Percentiles rank a stretch among this genome's conserved stretches.
phyloP scores from a whole-genome alignment of 2,888 invertebrate species.

The Dynastes tityus region DNA sequence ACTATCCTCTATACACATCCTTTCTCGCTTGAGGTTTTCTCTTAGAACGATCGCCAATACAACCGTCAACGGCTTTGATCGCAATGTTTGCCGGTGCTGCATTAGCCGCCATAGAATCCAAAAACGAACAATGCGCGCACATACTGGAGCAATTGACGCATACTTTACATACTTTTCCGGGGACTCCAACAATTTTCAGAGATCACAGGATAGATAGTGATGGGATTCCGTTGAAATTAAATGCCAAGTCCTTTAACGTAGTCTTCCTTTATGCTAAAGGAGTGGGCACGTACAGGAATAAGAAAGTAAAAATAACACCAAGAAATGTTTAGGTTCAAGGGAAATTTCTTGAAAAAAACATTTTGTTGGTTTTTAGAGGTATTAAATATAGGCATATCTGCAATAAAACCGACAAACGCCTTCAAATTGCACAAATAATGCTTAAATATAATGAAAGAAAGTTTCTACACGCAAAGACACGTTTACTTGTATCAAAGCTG shows the following conservation, averaged over 20 bases:
- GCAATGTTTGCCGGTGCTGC: constrained; percentile 51
- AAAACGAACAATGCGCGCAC: constrained; percentile 34
- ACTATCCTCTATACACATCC: not conserved
- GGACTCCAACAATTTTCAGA: constrained; percentile 32
- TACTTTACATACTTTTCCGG: constrained; percentile 44
- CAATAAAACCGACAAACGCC: too few species aligned
- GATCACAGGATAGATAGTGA: constrained; percentile 32
- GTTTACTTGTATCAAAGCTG: too few species aligned
- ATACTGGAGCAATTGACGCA: constrained; percentile 51
- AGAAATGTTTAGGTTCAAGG: too few species aligned
- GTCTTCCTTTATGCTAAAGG: not conserved
- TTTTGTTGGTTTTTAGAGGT: too few species aligned
- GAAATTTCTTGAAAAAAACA: too few species aligned
- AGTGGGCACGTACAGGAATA: too few species aligned
- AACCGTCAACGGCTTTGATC: constrained; percentile 54
- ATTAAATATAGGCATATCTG: too few species aligned
- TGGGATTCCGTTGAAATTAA: constrained; percentile 40
- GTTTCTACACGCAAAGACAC: too few species aligned
- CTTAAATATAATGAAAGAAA: too few species aligned
- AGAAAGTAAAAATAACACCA: too few species aligned
- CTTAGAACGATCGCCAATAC: constrained; percentile 21
- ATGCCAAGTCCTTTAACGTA: constrained; percentile 24
- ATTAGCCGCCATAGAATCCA: constrained; percentile 48
- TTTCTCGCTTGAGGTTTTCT: not conserved
- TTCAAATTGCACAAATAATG: too few species aligned